These are phyloP conservation scores for Macaria liturata DNA, from an alignment of 2,888 invertebrate genomes.

Conservation along the genomic window DNA sequence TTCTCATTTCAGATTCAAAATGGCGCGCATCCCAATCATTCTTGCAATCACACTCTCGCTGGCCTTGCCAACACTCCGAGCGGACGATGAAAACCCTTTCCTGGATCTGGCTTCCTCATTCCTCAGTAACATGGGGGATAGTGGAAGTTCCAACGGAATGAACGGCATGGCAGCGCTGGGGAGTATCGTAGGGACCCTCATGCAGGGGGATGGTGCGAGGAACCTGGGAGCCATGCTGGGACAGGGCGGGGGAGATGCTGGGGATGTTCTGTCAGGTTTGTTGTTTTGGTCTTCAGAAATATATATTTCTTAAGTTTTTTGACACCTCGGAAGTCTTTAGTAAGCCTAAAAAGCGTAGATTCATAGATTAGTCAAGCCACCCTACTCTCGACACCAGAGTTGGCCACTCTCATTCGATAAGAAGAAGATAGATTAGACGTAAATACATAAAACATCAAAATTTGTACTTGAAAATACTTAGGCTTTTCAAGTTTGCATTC, in stretches of 20 bases:
- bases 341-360: no score
- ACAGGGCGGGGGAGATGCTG: conserved; percentile 62
- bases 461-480: no score
- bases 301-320: no score
- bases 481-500: no score
- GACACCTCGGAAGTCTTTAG: no score
- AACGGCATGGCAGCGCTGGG: conserved; percentile 84
- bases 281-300: conserved; percentile 56
- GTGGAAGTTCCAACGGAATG: conserved; percentile 66
- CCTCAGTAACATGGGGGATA: conserved; percentile 83
- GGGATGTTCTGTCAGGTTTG: conserved; percentile 76
- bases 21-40: conserved; percentile 55
- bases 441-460: no score
- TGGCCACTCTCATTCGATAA: no score
- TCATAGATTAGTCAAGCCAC: no score
- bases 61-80: conserved; percentile 48
- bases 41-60: conserved; percentile 51
- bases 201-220: conserved; percentile 87
- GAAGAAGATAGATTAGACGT: no score
- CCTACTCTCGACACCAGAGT: no score
- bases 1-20: conserved; percentile 37
- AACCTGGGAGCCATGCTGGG: conserved; percentile 72
- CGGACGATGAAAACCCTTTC: conserved; percentile 81
- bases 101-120: conserved; percentile 88
- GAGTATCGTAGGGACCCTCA: conserved; percentile 85